Conservation (phyloP, 1,140 invertebrate genomes). For the Drosophila lini region DNA sequence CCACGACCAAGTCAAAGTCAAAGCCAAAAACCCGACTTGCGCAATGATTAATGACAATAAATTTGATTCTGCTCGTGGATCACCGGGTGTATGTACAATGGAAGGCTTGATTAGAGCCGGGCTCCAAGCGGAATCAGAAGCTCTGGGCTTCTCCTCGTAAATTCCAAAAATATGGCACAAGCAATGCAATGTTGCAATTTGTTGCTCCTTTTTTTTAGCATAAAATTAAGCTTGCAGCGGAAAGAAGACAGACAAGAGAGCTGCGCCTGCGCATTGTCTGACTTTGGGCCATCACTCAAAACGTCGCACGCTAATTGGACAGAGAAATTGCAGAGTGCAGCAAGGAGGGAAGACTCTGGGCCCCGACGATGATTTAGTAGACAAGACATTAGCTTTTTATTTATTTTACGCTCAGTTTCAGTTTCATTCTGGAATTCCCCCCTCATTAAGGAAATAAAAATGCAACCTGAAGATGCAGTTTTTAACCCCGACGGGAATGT, state of each 20-base stretch:
- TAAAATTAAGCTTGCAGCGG: slow-evolving; percentile 56
- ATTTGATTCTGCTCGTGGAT: slow-evolving; percentile 66
- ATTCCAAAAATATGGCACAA: slow-evolving; percentile 68
- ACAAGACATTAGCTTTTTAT: slow-evolving; percentile 73
- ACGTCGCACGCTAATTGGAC: slow-evolving; percentile 81
- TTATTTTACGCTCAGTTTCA: slow-evolving; percentile 76
- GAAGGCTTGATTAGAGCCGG: slow-evolving; percentile 70
- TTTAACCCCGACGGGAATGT: slow-evolving; percentile 59
- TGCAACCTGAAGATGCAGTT: slow-evolving; percentile 34
- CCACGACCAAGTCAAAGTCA: slow-evolving; percentile 53
- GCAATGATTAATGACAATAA: slow-evolving; percentile 83
- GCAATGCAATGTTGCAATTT: slow-evolving; percentile 73
- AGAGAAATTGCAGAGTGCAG: slow-evolving; percentile 64
- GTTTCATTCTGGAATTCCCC: slow-evolving; percentile 63
- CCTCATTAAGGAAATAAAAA: slow-evolving; percentile 51
- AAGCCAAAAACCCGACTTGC: slow-evolving; percentile 48
- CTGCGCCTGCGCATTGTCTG: slow-evolving; percentile 78
- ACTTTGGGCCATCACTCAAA: slow-evolving; percentile 78
- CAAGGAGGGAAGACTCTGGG: not conserved
- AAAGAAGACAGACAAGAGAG: not conserved
- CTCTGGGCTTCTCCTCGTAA: slow-evolving; percentile 58
- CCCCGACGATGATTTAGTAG: slow-evolving; percentile 66
- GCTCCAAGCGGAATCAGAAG: slow-evolving; percentile 29
- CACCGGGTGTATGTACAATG: slow-evolving; percentile 42
- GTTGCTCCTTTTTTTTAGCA: slow-evolving; percentile 44